phyloP scores from a whole-genome alignment of 2,888 invertebrate genomes.

The Imbricaverruca yamaguchii region DNA sequence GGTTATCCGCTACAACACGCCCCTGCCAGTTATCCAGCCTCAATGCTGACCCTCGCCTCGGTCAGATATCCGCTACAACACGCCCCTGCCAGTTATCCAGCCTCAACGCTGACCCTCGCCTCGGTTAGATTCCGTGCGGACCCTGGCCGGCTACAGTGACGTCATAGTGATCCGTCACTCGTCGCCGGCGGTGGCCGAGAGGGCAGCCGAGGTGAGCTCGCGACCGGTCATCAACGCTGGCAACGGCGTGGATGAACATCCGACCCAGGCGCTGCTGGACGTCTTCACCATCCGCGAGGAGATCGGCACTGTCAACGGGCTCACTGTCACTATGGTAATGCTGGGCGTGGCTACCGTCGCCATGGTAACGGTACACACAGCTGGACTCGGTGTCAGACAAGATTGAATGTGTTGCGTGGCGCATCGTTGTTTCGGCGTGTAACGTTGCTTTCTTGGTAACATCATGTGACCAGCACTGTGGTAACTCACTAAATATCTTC shows the following conservation, averaged over 20 bases:
- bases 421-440: no score
- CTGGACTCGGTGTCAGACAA: no score
- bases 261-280: slow-evolving; percentile 94
- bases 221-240: slow-evolving; percentile 97
- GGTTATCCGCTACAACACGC: no score
- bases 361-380: no score
- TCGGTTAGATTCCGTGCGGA: slow-evolving; percentile 40
- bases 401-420: no score
- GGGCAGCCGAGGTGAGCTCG: slow-evolving; percentile 69
- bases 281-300: slow-evolving; percentile 97
- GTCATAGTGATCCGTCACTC: slow-evolving; percentile 92
- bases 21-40: no score
- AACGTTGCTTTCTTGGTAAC: no score
- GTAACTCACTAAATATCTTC: no score
- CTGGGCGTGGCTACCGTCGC: neutral
- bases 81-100: no score
- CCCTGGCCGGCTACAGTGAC: slow-evolving; percentile 86
- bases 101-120: no score
- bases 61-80: no score
- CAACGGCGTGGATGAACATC: slow-evolving; percentile 94
- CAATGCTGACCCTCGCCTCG: neutral
- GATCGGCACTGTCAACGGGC: slow-evolving; percentile 94
- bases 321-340: slow-evolving; percentile 88
- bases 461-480: no score
- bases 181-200: slow-evolving; percentile 51